phyloP scores from a whole-genome alignment of 1,140 invertebrate genomes.

The Chironomus tepperi region DNA sequence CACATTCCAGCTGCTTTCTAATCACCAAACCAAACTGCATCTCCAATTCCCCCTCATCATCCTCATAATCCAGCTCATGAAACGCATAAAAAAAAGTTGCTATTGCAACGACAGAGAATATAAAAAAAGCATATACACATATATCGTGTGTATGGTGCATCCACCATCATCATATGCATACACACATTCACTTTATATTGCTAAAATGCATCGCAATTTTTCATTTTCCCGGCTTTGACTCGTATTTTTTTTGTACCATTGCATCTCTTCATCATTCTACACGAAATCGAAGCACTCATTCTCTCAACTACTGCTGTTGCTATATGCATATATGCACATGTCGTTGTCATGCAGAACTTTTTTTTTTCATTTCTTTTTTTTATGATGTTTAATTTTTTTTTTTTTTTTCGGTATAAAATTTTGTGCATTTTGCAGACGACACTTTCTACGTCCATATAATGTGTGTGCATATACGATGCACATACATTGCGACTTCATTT shows the following conservation, averaged over 20 bases:
- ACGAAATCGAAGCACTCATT: no score
- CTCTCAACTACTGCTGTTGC: neutral
- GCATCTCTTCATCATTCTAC: neutral
- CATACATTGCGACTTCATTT: no score
- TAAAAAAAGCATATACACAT: neutral
- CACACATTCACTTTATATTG: slow-evolving; percentile 3
- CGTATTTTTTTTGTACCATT: neutral
- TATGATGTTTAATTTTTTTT: neutral
- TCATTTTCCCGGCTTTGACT: neutral
- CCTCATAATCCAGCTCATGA: no score
- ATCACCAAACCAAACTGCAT: no score
- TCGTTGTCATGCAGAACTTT: neutral
- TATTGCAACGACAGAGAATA: neutral
- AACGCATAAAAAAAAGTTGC: neutral
- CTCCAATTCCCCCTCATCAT: no score
- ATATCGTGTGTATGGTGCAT: no score
- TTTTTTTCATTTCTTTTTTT: no score
- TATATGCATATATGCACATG: neutral
- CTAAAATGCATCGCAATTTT: slow-evolving; percentile 8
- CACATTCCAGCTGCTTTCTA: no score
- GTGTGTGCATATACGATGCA: neutral
- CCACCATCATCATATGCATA: neutral
- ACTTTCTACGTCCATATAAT: neutral
- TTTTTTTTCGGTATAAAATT: no score
- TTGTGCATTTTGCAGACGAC: slow-evolving; percentile 3